Conservation (phyloP, 1,140 invertebrate genomes). For the Drosophila melanica region DNA sequence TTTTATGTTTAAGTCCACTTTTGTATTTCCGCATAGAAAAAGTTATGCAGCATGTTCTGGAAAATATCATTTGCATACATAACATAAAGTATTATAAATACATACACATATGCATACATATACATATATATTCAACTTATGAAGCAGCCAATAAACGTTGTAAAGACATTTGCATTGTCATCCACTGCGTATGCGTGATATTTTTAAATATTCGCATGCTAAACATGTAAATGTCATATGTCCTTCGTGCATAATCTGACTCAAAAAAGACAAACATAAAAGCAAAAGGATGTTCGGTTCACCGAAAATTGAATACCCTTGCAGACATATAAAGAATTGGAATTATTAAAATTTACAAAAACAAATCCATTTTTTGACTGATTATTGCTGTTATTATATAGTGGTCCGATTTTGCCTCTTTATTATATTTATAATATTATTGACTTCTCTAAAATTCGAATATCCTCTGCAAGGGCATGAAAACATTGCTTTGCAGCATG, state of each 20-base stretch:
- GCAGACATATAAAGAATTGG: too few species aligned
- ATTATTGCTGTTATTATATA: too few species aligned
- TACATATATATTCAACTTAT: not conserved
- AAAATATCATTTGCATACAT: slow-evolving; percentile 19
- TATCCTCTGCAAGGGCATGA: slow-evolving; percentile 7
- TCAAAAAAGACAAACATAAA: slow-evolving; percentile 23
- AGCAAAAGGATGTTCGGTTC: too few species aligned
- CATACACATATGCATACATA: not conserved
- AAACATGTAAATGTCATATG: slow-evolving; percentile 60
- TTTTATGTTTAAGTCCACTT: slow-evolving; percentile 18
- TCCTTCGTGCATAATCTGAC: slow-evolving; percentile 14
- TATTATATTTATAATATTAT: too few species aligned
- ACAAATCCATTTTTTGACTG: too few species aligned
- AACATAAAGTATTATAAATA: not conserved
- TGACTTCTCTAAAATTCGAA: too few species aligned
- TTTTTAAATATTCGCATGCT: slow-evolving; percentile 32
- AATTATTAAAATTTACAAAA: too few species aligned
- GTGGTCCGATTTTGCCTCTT: too few species aligned
- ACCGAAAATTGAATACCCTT: too few species aligned
- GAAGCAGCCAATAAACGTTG: slow-evolving; percentile 20
- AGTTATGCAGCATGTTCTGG: slow-evolving; percentile 11
- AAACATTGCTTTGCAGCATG: slow-evolving; percentile 61
- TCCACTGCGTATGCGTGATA: slow-evolving; percentile 66
- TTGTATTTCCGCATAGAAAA: too few species aligned
- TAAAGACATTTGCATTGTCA: slow-evolving; percentile 37